These are phyloP conservation scores for Rhingia campestris DNA, from an alignment of 2,888 invertebrate species.

Conservation along the genomic window DNA sequence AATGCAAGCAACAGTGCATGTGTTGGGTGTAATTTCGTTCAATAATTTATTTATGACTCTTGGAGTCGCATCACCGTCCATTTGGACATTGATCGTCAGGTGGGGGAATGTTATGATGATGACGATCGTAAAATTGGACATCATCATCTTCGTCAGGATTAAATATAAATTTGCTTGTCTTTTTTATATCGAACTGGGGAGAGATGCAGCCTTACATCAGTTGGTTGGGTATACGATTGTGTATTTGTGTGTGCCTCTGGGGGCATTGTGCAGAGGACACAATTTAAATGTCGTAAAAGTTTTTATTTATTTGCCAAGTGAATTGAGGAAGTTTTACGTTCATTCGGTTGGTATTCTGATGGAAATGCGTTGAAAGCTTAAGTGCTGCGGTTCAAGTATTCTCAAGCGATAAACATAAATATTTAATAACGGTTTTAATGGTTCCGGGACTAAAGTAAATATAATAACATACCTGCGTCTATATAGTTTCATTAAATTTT, in stretches of 20 bases:
- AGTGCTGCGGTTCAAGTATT: constrained; percentile 10
- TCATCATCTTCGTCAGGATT: constrained; percentile 73
- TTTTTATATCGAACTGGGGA: constrained; percentile 14
- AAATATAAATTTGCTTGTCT: constrained; percentile 54
- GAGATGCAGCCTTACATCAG: background rate
- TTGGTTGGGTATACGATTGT: background rate
- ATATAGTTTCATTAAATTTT: no score
- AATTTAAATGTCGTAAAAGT: constrained; percentile 72
- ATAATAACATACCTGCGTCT: no score
- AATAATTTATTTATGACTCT: constrained; percentile 73
- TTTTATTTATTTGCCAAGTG: constrained; percentile 71
- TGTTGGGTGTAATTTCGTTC: constrained; percentile 51
- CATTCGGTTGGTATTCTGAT: constrained; percentile 26
- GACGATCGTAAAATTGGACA: constrained; percentile 68
- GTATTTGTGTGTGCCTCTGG: background rate
- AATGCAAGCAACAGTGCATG: constrained; percentile 38
- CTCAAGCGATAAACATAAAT: no score
- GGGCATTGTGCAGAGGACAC: constrained; percentile 58
- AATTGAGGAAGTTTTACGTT: constrained; percentile 72
- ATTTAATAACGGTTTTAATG: no score
- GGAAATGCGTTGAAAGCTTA: constrained; percentile 24
- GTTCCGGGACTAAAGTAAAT: no score
- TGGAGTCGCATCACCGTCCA: constrained; percentile 28
- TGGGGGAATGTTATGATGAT: constrained; percentile 40
- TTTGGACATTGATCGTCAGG: constrained; percentile 28